These are phyloP conservation scores for Zaprionus africanus DNA, from an alignment of 1,140 invertebrate genomes.

Conservation along the genomic window DNA sequence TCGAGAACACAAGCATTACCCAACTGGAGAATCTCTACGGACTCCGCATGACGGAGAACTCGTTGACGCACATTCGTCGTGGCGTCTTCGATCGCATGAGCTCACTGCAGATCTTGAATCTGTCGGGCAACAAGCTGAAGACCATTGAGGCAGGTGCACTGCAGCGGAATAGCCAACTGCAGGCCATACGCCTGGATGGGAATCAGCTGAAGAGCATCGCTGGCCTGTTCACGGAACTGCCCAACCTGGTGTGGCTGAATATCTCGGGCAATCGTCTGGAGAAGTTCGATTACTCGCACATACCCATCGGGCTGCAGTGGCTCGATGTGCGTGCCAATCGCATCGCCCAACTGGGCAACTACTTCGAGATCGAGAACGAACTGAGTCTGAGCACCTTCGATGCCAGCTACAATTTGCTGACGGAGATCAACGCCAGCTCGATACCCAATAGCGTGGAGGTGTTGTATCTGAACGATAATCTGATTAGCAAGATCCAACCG, in stretches of 20 bases:
- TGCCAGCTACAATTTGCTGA: constrained; percentile 93
- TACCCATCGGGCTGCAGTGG: constrained; percentile 95
- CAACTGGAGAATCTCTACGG: constrained; percentile 91
- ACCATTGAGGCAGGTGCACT: constrained; percentile 94
- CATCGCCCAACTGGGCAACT: constrained; percentile 94
- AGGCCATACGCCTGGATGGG: constrained; percentile 94
- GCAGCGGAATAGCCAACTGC: constrained; percentile 92
- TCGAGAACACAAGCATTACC: constrained; percentile 92
- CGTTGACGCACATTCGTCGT: constrained; percentile 93
- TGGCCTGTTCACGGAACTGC: constrained; percentile 93
- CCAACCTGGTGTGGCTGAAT: constrained; percentile 95
- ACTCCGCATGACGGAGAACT: constrained; percentile 93
- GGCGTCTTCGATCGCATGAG: constrained; percentile 93
- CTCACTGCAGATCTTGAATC: constrained; percentile 93
- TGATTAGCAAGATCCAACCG: constrained; percentile 93
- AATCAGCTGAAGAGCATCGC: constrained; percentile 94
- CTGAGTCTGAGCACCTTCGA: constrained; percentile 93
- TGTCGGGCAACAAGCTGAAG: constrained; percentile 94
- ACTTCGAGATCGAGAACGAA: constrained; percentile 94
- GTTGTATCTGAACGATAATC: constrained; percentile 93
- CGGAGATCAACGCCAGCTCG: constrained; percentile 93
- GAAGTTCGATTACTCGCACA: constrained; percentile 96
- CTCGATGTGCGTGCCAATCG: constrained; percentile 95
- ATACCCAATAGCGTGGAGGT: constrained; percentile 95
- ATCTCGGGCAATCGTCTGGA: constrained; percentile 95